These are phyloP conservation scores for Clarias macrocephalus DNA, from an alignment of 2,113 vertebrate species.

Conservation along the genomic window DNA sequence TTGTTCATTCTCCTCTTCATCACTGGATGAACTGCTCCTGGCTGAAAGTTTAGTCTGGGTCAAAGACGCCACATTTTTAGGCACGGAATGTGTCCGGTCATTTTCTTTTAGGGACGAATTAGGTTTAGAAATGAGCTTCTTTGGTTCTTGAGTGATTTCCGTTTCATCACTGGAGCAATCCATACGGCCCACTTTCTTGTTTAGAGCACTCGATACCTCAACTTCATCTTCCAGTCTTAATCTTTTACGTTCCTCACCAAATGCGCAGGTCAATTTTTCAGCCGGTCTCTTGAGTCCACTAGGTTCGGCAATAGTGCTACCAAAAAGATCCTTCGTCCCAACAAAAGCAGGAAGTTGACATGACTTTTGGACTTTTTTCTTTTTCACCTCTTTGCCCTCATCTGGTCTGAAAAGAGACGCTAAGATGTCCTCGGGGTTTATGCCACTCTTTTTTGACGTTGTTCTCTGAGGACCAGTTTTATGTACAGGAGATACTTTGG, in stretches of 20 bases:
- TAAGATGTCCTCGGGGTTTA: constrained; percentile 81
- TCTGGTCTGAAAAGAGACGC: constrained; percentile 73
- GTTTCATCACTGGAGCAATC: constrained; percentile 6
- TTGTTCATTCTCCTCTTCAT: constrained; percentile 4
- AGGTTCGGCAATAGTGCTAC: background rate
- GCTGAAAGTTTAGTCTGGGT: constrained; percentile 2
- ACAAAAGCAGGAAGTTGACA: constrained; percentile 80
- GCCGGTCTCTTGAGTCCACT: constrained; percentile 34
- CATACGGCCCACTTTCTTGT: background rate
- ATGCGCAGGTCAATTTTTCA: background rate
- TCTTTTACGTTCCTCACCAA: constrained; percentile 9
- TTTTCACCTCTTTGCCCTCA: constrained; percentile 61
- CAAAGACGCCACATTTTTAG: background rate
- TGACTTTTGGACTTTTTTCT: constrained; percentile 36
- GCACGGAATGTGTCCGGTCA: background rate
- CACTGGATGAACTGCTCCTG: constrained; percentile 11
- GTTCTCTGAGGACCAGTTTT: background rate
- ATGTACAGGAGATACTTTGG: constrained; percentile 29
- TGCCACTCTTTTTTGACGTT: constrained; percentile 60
- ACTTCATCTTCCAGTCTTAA: background rate
- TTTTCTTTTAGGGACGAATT: background rate
- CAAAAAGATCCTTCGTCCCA: constrained; percentile 73
- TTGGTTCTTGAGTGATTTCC: constrained; percentile 38
- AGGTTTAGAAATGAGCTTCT: background rate
- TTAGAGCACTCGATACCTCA: background rate